Evolutionary conservation across 2,888 invertebrate genomes (phyloP).

Genomic region (Diarsia dahlii): DNA sequence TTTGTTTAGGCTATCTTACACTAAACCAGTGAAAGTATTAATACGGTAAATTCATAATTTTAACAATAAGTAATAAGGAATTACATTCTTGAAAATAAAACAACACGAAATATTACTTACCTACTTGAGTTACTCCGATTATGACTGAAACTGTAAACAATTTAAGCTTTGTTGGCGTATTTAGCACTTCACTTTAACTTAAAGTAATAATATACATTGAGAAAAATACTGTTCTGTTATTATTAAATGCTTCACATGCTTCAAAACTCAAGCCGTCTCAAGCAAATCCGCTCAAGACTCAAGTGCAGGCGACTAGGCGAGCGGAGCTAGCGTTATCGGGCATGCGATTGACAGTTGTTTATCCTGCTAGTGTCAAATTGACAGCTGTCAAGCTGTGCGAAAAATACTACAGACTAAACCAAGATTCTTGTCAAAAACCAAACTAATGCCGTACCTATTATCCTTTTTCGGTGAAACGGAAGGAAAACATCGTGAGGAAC

Average conservation of each 20-base stretch:
- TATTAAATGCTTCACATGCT: conserved; percentile 22
- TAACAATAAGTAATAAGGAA: neutral
- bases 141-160: neutral
- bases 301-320: no score
- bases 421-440: neutral
- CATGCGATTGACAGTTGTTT: neutral
- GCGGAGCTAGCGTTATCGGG: no score
- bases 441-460: neutral
- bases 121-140: conserved; percentile 29
- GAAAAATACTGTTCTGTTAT: conserved; percentile 46
- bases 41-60: conserved; percentile 11
- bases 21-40: neutral
- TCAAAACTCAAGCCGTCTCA: no score
- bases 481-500: no score
- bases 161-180: neutral
- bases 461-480: neutral
- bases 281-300: neutral
- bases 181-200: conserved; percentile 44
- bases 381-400: neutral
- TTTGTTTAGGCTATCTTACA: neutral
- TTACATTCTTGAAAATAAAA: neutral
- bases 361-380: neutral
- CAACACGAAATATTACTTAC: conserved; percentile 43
- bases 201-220: conserved; percentile 5
- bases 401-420: neutral